Evolutionary conservation across 2,797 vertebrate species (phyloP).

Genomic region (Babyrousa celebensis): DNA sequence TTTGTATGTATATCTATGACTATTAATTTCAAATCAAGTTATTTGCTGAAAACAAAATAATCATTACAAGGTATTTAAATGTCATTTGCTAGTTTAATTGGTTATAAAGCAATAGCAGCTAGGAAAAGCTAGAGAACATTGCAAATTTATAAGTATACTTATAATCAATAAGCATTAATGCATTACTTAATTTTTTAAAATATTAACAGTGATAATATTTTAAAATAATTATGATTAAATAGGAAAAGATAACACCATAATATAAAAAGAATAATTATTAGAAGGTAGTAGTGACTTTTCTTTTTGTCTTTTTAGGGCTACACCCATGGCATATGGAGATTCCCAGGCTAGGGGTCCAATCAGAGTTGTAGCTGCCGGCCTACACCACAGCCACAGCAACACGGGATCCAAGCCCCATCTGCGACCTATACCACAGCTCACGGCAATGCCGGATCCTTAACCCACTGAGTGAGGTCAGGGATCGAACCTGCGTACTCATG

Average conservation of each 20-base stretch:
- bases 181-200: not conserved
- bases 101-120: constrained; percentile 1
- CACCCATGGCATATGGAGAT: too few species aligned
- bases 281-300: not conserved
- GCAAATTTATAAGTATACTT: not conserved
- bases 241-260: not conserved
- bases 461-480: too few species aligned
- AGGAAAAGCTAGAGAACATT: not conserved
- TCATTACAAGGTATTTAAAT: not conserved
- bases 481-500: too few species aligned
- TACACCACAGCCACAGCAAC: too few species aligned
- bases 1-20: constrained; percentile 33
- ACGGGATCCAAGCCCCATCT: too few species aligned
- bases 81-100: constrained; percentile 39
- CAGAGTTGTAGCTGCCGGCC: too few species aligned
- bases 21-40: not conserved
- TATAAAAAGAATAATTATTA: not conserved
- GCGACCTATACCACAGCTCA: too few species aligned
- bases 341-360: too few species aligned
- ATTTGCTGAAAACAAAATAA: constrained; percentile 44
- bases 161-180: not conserved
- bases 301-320: too few species aligned
- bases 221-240: not conserved
- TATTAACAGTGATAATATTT: not conserved
- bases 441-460: too few species aligned